Evolutionary conservation across 2,113 vertebrate species (phyloP).

Genomic region (Leucopsar rothschildi): DNA sequence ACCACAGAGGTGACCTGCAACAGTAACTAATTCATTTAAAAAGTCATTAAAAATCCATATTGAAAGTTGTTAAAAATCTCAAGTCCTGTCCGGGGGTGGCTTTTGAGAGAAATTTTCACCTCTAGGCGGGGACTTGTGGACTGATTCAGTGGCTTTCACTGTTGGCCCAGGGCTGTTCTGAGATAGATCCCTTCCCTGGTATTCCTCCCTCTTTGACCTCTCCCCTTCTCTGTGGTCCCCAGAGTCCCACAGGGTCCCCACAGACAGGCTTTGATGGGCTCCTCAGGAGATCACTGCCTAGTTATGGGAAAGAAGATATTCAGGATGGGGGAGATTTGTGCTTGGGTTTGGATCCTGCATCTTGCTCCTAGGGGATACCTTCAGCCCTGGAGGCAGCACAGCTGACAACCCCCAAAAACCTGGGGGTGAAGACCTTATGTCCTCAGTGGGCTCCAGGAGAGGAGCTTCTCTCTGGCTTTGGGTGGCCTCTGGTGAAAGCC

Average conservation of each 20-base stretch:
- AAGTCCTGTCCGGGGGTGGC: not conserved
- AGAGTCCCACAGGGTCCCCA: rapidly evolving
- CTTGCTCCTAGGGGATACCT: not conserved
- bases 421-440: rapidly evolving
- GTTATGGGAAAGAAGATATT: not conserved
- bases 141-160: not conserved
- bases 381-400: not conserved
- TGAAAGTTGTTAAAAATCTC: not conserved
- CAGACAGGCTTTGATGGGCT: not conserved
- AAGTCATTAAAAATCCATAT: not conserved
- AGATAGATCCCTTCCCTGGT: not conserved
- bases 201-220: not conserved
- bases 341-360: not conserved
- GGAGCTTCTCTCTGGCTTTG: not conserved
- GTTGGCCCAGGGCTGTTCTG: not conserved
- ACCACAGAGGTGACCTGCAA: not conserved
- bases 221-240: not conserved
- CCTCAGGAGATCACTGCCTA: not conserved
- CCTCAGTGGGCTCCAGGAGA: not conserved
- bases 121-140: not conserved
- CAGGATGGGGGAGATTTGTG: not conserved
- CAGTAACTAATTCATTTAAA: not conserved
- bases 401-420: not conserved
- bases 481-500: not conserved
- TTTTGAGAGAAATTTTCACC: not conserved